Evolutionary conservation across 92 coral and sea anemone genomes (phyloP), one percentile per base, ranked within the genome.

Genomic region (Porites evermanni): DNA sequence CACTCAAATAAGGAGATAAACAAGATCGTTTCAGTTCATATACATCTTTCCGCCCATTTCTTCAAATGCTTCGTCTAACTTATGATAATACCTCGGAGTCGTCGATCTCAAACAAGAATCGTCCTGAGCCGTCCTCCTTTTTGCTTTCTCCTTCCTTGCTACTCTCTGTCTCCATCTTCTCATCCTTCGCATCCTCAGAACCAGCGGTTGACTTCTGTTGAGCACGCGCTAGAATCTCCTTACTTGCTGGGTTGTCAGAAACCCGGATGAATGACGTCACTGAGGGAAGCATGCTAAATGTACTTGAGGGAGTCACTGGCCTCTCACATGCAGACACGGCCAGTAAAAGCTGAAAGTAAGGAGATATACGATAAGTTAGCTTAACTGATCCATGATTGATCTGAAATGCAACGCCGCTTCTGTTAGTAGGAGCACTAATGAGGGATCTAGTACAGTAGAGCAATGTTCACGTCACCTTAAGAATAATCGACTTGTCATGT

Each of bases 301-400:
- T 97, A 75, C 98, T 97, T 72, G 98, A 95, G 21, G 98, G 94
- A 9, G 95, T 95, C 71, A 97, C 90, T 17, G 97, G 93, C 32
- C 99, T 98, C 87, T 97, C 98, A 74, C 99, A 95, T 44, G 91
- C 96, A 47, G 99, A 94, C 74, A 94, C 97, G 61, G 99, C 99
- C 24, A 97, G 91, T 16, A 97, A 89, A 23, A 97, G 90, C 99
- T 97, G 84, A 6, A 65, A 65, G 38, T 26, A 64, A n/a, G 70
- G 53, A 21, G 23, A 54, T 23, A 16, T 52, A 24, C 23, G 12
- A 50, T 60, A 47, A 20, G 5, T 7, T 72, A 12, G 19, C 7
- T 44, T 56, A 11, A 11, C 5, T 11, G 17, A 56, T 56, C 16
- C 61, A 10, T 56, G 61, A 32, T 32, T 54, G 60, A 56, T 38